These are phyloP conservation scores for Asarcornis scutulata DNA, from an alignment of 2,113 vertebrate species.

Conservation along the genomic window DNA sequence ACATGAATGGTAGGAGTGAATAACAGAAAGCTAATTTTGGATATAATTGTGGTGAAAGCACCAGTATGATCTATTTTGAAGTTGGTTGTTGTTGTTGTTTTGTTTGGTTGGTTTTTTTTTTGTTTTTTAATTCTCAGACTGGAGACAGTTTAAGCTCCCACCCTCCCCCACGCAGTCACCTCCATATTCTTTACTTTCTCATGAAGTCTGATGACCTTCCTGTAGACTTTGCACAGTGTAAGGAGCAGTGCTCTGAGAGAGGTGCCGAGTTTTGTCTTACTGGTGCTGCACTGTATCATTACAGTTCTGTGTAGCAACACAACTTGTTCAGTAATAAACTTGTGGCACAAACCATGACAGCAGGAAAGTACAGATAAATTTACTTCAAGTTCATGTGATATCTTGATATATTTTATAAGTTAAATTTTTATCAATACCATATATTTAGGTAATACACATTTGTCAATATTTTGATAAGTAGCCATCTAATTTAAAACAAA, in stretches of 20 bases:
- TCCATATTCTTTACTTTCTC: background rate
- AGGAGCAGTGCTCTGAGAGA: background rate
- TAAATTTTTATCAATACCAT: background rate
- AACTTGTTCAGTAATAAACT: background rate
- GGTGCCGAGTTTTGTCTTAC: background rate
- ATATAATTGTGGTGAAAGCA: background rate
- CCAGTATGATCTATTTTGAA: background rate
- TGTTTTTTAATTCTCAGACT: background rate
- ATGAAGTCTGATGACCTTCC: background rate
- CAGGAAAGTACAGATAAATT: background rate
- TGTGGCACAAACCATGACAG: background rate
- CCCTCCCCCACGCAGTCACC: background rate
- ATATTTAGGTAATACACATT: background rate
- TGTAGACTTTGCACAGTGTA: background rate
- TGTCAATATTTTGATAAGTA: background rate
- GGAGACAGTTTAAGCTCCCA: background rate
- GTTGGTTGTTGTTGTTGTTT: too few relatives aligned
- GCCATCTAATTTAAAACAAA: background rate
- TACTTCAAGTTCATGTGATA: background rate
- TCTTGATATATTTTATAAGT: background rate
- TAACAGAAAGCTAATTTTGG: background rate
- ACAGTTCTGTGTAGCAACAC: background rate
- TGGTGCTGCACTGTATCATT: background rate
- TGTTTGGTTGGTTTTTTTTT: too few relatives aligned
- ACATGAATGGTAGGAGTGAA: background rate